Base-by-base conservation (phyloP, 2,888 invertebrate species). In the Hedya salicella region DNA sequence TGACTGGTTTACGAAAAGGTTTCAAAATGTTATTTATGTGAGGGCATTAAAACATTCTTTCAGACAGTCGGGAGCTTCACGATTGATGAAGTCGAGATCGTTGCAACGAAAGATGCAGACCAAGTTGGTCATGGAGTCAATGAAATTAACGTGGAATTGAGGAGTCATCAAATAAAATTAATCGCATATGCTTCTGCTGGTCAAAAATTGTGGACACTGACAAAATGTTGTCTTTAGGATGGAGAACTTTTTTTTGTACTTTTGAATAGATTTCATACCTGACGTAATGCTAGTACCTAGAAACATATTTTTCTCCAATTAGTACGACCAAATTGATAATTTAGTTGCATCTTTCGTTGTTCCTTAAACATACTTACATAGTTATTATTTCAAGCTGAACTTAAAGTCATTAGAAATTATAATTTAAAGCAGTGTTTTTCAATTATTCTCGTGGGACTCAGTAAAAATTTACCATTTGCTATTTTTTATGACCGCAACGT, bases 261-360 rank as follows among this genome's bases (percentile, higher is more conserved):
- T 49, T 49, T 49, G 13, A 48, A 21, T 59, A 59, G 48, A 59
- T 56, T 56, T 56, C 25, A 44, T 56, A 56, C 42, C 56, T 25
- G 25, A 44, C 25, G 6, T 56, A 46, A 13, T 16, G 16, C 25
- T 56, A 11, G 1, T 16, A 16, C 11, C 11, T 42, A 21, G 25
- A 54, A 8, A 17, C 13, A 42, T 4, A 25, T 40, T 56, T 42
- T 21, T 5, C 1, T 17, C 13, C 14, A 9, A 13, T 14, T 42
- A 42, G 42, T 57, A 57, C 57, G 44, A 57, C n/a, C 9, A 13
- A 19, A 13, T 36, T 39, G 11, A 25, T 14, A 13, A 46, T 21
- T 44, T 53, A 3, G 14, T 48, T 57, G 30, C 32, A 39, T 54
- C 21, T 62, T 62, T 62, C 39, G 54, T 62, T 48, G 42, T 19